Conservation (phyloP, 2,113 vertebrate genomes). For the Notechis scutatus region DNA sequence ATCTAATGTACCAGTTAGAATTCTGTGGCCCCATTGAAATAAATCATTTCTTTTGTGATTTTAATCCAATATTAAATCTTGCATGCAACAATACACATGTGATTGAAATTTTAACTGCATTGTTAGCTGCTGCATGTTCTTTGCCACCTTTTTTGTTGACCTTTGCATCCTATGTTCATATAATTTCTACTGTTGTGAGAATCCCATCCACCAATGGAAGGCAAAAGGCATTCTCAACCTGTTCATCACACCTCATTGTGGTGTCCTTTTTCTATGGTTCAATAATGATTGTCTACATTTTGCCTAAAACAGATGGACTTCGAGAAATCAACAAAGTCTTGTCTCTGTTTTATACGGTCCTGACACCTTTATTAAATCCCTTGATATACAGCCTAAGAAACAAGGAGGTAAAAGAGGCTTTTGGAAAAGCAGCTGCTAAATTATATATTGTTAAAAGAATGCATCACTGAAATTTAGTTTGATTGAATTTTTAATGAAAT, state of each 20-base stretch:
- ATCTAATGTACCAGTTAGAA: not conserved
- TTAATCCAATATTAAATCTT: conserved; percentile 17
- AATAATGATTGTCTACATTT: not conserved
- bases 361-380: conserved; percentile 17
- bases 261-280: conserved; percentile 43
- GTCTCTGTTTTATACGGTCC: conserved; percentile 18
- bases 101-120: not conserved
- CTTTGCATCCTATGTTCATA: conserved; percentile 27
- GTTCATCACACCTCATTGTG: conserved; percentile 39
- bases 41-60: conserved; percentile 49
- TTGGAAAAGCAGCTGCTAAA: not conserved
- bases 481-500: not conserved
- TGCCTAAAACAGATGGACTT: conserved; percentile 10
- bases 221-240: conserved; percentile 43
- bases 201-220: not conserved
- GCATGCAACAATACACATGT: not conserved
- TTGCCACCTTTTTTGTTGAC: conserved; percentile 37
- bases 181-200: conserved; percentile 18
- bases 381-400: conserved; percentile 23
- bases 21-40: conserved; percentile 22
- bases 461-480: not conserved
- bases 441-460: not conserved
- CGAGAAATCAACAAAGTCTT: conserved; percentile 21
- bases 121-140: not conserved
- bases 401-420: conserved; percentile 8